Evolutionary conservation across 2,797 vertebrate species (phyloP), one percentile per base, ranked within the genome.

Genomic region (Hyperoplus immaculatus): DNA sequence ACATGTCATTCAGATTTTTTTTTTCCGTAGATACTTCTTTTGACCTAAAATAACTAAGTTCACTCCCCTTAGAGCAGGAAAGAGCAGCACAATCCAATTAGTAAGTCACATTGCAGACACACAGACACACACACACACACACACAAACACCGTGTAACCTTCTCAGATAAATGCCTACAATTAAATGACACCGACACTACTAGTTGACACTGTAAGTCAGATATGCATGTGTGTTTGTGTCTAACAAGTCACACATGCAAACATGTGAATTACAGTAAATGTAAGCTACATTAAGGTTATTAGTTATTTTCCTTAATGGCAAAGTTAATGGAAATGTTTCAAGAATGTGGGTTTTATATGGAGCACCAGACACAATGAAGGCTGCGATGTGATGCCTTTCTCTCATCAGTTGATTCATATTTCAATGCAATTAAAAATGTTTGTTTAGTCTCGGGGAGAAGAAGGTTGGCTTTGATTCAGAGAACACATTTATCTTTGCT

Each of bases 381-480:
- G 49, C 49, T 57, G 3, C 39, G 9, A 75, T 69, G 47, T 18
- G 54, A 14, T 70, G 45, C 43, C 3, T 59, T 73, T 67, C 54
- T 50, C 14, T 70, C 64, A 67, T 75, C 42, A 77, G 78, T 39
- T 54, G 43, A 72, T 76, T 74, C 6, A 57, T 54, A 72, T 75
- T 70, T 66, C 46, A 75, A 10, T 61, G 56, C 4, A 15, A 8
- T 75, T 38, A 64, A 64, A 61, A 75, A 80, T n/a, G 36, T 61
- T 43, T 2, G 14, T 39, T 59, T 45, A n/a, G 42, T 54, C 41
- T 65, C 29, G 41, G 50, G n/a, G 7, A 71, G 18, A 41, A 46
- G 72, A 60, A 8, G 10, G 29, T 65, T 87, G 81, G 87, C 86
- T 47, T 60, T 64, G 75, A 63, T 64, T 84, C 58, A 83, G 54